phyloP scores from a whole-genome alignment of 2,797 vertebrate species.

The Varecia variegata region DNA sequence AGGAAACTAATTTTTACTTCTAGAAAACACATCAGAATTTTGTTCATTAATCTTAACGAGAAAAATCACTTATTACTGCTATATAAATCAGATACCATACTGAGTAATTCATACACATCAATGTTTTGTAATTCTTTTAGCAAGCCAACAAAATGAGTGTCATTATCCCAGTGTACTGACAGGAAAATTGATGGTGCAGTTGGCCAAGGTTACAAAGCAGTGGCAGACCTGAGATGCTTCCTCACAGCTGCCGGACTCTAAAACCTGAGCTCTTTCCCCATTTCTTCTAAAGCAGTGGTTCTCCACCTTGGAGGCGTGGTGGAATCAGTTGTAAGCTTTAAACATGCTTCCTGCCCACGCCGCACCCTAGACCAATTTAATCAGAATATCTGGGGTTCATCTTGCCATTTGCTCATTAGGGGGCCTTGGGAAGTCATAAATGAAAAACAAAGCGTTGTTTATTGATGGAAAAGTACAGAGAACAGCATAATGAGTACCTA shows the following conservation, averaged over 20 bases:
- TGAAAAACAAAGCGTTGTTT: neutral
- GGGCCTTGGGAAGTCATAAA: constrained; percentile 1
- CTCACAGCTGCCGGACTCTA: neutral
- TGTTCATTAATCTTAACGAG: neutral
- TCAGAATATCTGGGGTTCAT: neutral
- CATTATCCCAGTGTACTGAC: neutral
- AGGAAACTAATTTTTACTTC: neutral
- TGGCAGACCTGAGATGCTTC: neutral
- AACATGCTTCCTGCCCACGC: neutral
- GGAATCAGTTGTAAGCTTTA: neutral
- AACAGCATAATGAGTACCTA: neutral
- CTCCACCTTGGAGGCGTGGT: neutral
- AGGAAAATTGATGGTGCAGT: neutral
- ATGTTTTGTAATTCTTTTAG: neutral
- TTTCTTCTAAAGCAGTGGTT: neutral
- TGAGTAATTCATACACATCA: neutral
- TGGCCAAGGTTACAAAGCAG: neutral
- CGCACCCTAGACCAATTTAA: neutral
- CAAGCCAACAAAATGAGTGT: neutral
- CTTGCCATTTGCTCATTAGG: neutral
- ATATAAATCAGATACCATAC: neutral
- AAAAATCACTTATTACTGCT: neutral
- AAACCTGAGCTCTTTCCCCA: neutral
- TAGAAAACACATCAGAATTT: neutral
- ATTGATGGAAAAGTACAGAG: neutral